phyloP scores from a whole-genome alignment of 2,113 vertebrate species.

The Sus scrofa region T2T-Sscrofa CM000825.6:54005501-54006000 shows the following conservation, averaged over 20 bases:
- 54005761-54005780: not conserved
- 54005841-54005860: constrained; percentile 53
- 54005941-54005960: not conserved
- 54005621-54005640: not conserved
- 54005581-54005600: not conserved
- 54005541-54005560: not conserved
- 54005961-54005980: not conserved
- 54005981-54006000: not conserved
- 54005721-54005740: too few species aligned
- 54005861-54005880: constrained; percentile 63
- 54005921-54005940: constrained; percentile 67
- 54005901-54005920: constrained; percentile 72
- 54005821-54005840: not conserved
- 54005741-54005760: not conserved
- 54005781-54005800: not conserved
- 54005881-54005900: constrained; percentile 77
- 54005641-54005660: not conserved
- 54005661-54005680: not conserved
- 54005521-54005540: not conserved
- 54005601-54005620: not conserved
- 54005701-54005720: not conserved
- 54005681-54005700: not conserved
- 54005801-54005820: not conserved
- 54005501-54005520: fast-evolving
- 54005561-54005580: not conserved